Base-by-base conservation (phyloP, 2,888 invertebrate genomes). In the Vanessa cardui region DNA sequence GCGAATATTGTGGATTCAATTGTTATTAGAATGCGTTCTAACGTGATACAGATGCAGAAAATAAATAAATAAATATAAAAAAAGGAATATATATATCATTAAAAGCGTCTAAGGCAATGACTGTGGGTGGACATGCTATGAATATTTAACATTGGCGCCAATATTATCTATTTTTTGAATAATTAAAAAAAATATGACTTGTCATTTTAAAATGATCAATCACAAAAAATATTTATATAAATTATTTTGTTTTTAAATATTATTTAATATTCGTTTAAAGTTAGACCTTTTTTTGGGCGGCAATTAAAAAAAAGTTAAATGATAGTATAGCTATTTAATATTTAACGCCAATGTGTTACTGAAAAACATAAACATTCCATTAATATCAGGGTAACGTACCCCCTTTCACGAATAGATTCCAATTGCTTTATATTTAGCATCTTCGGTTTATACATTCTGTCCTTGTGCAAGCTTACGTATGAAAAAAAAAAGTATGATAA, bases 391-490 rank as follows among this genome's bases (percentile, higher is more conserved):
- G 79, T 71, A 73, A 90, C 90, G 85, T 94, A 98, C 98, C 98
- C 98, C 90, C 96, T 94, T 88, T 97, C 96, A 83, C 96, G 95
- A 77, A 98, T 95, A 78, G 96, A 96, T 86, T 96, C 96, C 82
- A 98, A 94, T 87, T 98, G 98, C 85, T 97, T 96, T 83, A 96
- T 95, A 78, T 95, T 96, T 77, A 98, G 94, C 81, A 96, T 95
- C 83, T 96, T 95, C 68, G 97, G 96, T 85, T 97, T 86, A 87
- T 85, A 89, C 74, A 83, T 76, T 81, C 76, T 86, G 79, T 90
- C 90, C 90, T 87, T 88, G 85, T 85, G 90, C 80, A 84, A 84
- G 90, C 90, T 90, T 81, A 78, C 79, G 78, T 84, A 81, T 39
- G 39, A 39, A 85, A 86, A 79, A 83, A 79, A 71, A 66, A 66